phyloP scores from a whole-genome alignment of 2,113 vertebrate species.

The Myrmophylax atrothorax region DNA sequence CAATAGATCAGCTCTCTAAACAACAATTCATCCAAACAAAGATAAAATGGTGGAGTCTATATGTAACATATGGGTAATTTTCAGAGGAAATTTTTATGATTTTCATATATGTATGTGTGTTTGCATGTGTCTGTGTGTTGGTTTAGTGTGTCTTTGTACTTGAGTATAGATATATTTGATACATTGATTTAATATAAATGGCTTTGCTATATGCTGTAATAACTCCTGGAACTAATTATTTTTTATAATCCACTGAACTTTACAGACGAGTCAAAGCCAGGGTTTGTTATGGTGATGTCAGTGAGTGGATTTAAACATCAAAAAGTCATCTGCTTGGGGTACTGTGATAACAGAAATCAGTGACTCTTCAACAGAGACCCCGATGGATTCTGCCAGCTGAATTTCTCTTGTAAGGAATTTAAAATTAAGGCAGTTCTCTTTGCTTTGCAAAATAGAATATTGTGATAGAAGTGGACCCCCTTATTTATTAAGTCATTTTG shows the following conservation, averaged over 20 bases:
- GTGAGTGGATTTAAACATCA: neutral
- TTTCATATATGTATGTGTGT: neutral
- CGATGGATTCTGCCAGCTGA: neutral
- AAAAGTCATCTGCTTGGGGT: neutral
- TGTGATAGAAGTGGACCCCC: neutral
- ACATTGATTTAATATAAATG: neutral
- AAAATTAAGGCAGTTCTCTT: neutral
- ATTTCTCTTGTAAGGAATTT: neutral
- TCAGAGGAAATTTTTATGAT: neutral
- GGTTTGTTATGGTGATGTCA: neutral
- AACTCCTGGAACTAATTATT: neutral
- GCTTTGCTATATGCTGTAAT: neutral
- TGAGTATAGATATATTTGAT: neutral
- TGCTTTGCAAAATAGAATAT: neutral
- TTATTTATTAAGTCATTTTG: neutral
- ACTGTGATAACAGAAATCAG: neutral
- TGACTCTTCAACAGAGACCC: neutral
- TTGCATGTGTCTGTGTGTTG: neutral
- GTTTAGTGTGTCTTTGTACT: neutral
- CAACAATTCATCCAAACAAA: slow-evolving; percentile 12
- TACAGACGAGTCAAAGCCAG: neutral
- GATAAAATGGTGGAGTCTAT: neutral
- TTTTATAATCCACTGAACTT: neutral
- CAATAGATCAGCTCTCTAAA: neutral
- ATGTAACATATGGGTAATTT: neutral